These are phyloP conservation scores for Scalopus aquaticus DNA, from an alignment of 2,113 vertebrate genomes.

Conservation along the genomic window DNA sequence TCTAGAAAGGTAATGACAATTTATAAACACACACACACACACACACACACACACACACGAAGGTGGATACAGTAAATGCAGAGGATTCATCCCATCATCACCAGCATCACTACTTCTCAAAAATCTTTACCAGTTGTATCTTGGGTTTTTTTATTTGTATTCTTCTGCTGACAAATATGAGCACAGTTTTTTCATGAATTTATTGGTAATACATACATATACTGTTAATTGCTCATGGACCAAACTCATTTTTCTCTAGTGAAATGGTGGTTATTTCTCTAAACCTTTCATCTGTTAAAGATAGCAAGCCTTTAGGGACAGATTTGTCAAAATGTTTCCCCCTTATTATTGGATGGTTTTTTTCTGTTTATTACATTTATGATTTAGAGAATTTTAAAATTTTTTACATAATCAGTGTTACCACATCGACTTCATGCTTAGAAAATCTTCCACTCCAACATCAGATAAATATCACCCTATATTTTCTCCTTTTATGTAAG, in stretches of 20 bases:
- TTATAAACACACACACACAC: not conserved
- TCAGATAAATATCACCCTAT: not conserved
- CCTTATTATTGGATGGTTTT: not conserved
- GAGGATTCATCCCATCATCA: not conserved
- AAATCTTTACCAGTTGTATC: constrained; percentile 1
- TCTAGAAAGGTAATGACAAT: not conserved
- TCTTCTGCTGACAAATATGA: constrained; percentile 15
- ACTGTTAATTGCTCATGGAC: not conserved
- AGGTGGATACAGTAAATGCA: not conserved
- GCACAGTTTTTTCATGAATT: not conserved
- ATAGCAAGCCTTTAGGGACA: not conserved
- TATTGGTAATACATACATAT: not conserved
- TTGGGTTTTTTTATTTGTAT: constrained; percentile 46
- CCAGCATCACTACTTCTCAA: not conserved
- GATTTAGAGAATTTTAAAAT: not conserved
- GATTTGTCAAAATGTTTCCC: not conserved
- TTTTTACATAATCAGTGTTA: constrained; percentile 5
- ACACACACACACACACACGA: too few species aligned
- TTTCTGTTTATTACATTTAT: constrained; percentile 14
- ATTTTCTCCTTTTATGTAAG: not conserved
- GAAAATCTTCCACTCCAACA: not conserved
- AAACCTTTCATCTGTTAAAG: constrained; percentile 29
- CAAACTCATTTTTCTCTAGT: not conserved
- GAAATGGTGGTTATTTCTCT: not conserved
- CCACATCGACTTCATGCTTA: not conserved